These are phyloP conservation scores for Etheostoma perlongum DNA, from an alignment of 2,797 vertebrate species.

Conservation along the genomic window DNA sequence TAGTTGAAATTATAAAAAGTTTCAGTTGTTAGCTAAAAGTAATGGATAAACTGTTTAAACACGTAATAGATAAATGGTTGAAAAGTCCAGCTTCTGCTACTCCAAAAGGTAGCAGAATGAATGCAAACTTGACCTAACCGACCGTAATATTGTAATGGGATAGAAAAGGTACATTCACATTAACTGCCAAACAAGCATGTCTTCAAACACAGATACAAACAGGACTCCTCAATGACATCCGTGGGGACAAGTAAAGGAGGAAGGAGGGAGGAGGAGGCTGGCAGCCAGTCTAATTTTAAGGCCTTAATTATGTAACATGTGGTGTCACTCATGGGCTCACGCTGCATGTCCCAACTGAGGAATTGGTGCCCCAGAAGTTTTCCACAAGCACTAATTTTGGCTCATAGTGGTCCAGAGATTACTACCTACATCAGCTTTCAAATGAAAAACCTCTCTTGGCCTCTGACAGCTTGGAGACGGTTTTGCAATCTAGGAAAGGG, in stretches of 20 bases:
- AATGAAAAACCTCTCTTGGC: conserved; percentile 59
- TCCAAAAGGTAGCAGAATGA: neutral
- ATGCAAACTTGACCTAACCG: neutral
- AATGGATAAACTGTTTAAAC: neutral
- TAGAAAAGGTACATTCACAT: neutral
- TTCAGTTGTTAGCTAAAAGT: neutral
- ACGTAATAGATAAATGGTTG: too few relatives aligned
- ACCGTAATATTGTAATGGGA: neutral
- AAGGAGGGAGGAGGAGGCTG: conserved; percentile 13
- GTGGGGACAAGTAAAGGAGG: conserved; percentile 6
- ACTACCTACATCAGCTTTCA: conserved; percentile 69
- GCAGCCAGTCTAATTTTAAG: conserved; percentile 66
- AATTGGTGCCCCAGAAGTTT: conserved; percentile 62
- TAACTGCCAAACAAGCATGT: conserved; percentile 14
- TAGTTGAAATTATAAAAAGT: neutral
- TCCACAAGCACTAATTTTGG: conserved; percentile 73
- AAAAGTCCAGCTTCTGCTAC: neutral
- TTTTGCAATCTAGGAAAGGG: conserved; percentile 27
- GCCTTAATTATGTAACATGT: conserved; percentile 69
- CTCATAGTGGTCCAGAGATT: conserved; percentile 72
- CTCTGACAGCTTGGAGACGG: conserved; percentile 40
- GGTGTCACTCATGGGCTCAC: conserved; percentile 58
- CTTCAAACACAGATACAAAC: conserved; percentile 18
- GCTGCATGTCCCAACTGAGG: conserved; percentile 49
- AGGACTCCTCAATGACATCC: conserved; percentile 17